These are phyloP conservation scores for Muntiacus muntjak DNA, from an alignment of 2,113 vertebrate genomes.

Conservation along the genomic window DNA sequence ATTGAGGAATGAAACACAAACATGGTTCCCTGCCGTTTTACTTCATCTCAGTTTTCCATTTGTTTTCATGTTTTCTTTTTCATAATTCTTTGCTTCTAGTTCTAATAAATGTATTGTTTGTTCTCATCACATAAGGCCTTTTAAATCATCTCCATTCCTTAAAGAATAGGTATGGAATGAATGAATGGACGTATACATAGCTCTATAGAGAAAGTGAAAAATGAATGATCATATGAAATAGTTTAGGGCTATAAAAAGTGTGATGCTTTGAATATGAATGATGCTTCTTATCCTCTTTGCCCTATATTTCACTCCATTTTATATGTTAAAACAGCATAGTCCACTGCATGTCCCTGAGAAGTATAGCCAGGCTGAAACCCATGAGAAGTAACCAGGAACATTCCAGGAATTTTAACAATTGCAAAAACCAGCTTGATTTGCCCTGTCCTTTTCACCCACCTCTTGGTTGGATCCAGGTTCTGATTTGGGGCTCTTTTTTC, in stretches of 20 bases:
- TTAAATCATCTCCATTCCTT: neutral
- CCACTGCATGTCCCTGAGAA: neutral
- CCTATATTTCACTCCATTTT: neutral
- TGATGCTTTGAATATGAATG: neutral
- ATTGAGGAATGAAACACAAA: neutral
- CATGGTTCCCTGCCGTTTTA: neutral
- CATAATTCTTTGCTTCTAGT: neutral
- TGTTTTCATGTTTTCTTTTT: neutral
- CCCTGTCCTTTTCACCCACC: neutral
- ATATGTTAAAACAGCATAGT: neutral
- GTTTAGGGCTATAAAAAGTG: neutral
- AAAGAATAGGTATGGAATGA: neutral
- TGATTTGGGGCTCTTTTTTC: no score
- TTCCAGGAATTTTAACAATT: neutral
- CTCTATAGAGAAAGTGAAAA: neutral
- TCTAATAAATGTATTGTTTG: neutral
- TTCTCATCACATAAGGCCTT: neutral
- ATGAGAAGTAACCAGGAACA: neutral
- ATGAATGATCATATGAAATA: neutral
- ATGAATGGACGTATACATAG: neutral
- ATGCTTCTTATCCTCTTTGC: neutral
- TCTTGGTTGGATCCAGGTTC: neutral
- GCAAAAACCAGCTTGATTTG: neutral
- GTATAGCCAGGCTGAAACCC: neutral
- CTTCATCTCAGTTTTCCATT: neutral